A percentile compares a stretch with the other conserved stretches of the same genome.
Conservation (phyloP, 35 echinoderm and acorn worm genomes). For the Heliocidaris tuberculata region DNA sequence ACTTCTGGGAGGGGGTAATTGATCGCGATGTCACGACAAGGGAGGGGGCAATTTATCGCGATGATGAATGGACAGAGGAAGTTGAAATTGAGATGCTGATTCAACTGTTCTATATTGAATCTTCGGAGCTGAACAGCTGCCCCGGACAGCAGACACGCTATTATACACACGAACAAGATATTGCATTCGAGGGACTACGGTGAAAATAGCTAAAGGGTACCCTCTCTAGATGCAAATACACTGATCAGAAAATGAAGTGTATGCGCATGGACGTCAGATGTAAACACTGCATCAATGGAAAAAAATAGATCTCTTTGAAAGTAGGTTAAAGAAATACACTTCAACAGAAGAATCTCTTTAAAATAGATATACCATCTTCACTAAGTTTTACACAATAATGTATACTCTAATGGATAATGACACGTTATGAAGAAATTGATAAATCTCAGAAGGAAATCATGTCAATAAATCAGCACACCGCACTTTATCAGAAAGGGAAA, state of each 20-base stretch:
- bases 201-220: background rate
- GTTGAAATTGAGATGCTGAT: background rate
- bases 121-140: background rate
- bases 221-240: background rate
- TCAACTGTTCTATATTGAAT: background rate
- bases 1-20: conserved; percentile 1
- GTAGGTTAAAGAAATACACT: too few species aligned
- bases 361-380: too few species aligned
- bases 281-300: background rate
- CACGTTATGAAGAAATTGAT: too few species aligned
- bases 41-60: background rate
- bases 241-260: background rate
- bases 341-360: too few species aligned
- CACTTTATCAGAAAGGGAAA: too few species aligned
- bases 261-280: background rate
- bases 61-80: conserved; percentile 26
- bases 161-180: background rate
- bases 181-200: background rate
- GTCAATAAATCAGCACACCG: too few species aligned
- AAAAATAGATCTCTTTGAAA: too few species aligned
- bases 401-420: too few species aligned
- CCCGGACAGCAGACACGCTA: background rate
- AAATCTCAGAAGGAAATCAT: too few species aligned
- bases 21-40: background rate
- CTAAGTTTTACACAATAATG: background rate